These are phyloP conservation scores for Andrena chrysosceles DNA, from an alignment of 2,888 invertebrate species.

Conservation along the genomic window DNA sequence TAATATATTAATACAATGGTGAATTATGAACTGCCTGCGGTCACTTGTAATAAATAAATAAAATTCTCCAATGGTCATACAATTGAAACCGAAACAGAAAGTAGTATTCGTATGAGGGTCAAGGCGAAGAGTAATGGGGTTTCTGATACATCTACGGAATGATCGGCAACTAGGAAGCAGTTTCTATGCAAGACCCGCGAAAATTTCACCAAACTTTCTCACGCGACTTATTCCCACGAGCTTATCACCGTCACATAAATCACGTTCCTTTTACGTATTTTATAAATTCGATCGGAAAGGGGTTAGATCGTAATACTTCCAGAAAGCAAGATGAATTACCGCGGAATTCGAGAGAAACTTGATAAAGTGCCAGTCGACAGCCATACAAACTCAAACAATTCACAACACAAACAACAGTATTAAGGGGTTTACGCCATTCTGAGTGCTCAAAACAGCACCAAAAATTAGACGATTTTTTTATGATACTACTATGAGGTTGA, in stretches of 20 bases:
- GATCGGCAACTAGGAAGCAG: conserved; percentile 44
- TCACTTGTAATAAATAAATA: background rate
- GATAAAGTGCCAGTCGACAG: background rate
- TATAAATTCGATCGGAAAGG: conserved; percentile 18
- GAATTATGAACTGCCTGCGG: no score
- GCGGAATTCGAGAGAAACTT: background rate
- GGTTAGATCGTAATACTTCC: background rate
- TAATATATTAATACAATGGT: no score
- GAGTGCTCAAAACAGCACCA: no score
- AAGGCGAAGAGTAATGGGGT: conserved; percentile 62
- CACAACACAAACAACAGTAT: no score
- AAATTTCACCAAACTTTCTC: conserved; percentile 69
- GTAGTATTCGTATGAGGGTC: conserved; percentile 51
- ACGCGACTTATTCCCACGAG: conserved; percentile 63
- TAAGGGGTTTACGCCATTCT: no score
- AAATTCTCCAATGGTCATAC: background rate
- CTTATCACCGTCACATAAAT: conserved; percentile 55
- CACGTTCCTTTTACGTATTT: conserved; percentile 22
- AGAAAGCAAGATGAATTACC: background rate
- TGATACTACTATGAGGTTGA: no score
- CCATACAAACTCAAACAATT: no score
- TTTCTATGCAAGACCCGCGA: conserved; percentile 56
- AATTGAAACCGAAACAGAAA: conserved; percentile 28
- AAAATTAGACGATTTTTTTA: no score
- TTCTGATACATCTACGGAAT: conserved; percentile 55